A percentile compares a stretch with the other conserved stretches of the same genome.
phyloP scores from a whole-genome alignment of 2,888 invertebrate species.

The Doris montereyensis region DNA sequence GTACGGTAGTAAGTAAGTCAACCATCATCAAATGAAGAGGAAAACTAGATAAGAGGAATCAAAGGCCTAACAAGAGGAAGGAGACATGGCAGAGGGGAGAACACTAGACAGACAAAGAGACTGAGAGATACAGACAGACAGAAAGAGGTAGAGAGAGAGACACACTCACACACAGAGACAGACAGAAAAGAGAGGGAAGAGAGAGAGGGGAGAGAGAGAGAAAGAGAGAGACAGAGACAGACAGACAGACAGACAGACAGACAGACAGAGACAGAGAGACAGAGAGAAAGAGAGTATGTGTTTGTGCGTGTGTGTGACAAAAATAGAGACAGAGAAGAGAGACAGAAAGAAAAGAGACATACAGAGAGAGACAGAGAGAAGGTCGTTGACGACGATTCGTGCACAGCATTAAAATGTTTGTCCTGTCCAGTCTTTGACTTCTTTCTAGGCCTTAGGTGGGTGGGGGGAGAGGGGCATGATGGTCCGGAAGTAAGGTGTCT shows the following conservation, averaged over 20 bases:
- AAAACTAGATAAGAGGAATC: too few relatives aligned
- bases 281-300: background rate
- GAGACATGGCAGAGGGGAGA: too few relatives aligned
- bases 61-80: too few relatives aligned
- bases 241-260: background rate
- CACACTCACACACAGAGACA: background rate
- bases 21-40: too few relatives aligned
- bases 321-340: slow-evolving; percentile 4
- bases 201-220: background rate
- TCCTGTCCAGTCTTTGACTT: too few relatives aligned
- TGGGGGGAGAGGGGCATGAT: too few relatives aligned
- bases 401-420: too few relatives aligned
- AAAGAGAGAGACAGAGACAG: background rate
- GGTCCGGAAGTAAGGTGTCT: too few relatives aligned
- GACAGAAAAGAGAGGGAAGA: too few relatives aligned
- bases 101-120: background rate
- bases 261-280: background rate
- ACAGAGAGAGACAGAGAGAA: background rate
- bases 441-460: too few relatives aligned
- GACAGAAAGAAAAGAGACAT: background rate
- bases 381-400: too few relatives aligned
- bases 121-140: background rate
- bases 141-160: background rate
- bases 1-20: too few relatives aligned
- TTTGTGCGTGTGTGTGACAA: background rate